phyloP scores from a whole-genome alignment of 2,113 vertebrate species.

The Sphaerodactylus townsendi region DNA sequence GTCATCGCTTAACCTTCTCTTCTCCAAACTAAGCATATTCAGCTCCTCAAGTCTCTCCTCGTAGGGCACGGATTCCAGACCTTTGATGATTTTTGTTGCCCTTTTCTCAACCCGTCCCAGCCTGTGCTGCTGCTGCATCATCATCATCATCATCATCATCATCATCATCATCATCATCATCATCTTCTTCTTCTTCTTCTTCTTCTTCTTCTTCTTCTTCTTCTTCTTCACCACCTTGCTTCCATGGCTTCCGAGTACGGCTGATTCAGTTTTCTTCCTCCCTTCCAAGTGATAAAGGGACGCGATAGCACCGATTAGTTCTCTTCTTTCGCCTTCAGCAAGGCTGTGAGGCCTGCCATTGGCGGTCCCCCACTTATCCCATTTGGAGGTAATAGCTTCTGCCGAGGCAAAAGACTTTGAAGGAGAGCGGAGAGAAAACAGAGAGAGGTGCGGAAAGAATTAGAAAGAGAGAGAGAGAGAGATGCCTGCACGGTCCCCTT shows the following conservation, averaged over 20 bases:
- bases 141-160: no score
- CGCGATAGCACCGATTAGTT: neutral
- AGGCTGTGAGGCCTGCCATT: accelerated
- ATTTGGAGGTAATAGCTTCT: slow-evolving; percentile 18
- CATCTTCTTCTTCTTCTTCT: accelerated
- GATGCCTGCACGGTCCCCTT: neutral
- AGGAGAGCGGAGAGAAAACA: neutral
- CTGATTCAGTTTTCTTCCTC: neutral
- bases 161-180: no score
- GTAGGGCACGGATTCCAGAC: no score
- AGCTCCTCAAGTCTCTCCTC: no score
- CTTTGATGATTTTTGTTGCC: no score
- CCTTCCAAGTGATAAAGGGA: accelerated
- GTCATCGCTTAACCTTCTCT: no score
- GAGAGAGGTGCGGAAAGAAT: neutral
- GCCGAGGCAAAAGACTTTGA: neutral
- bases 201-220: no score
- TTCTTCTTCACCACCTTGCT: no score
- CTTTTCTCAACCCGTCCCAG: no score
- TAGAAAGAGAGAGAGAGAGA: neutral
- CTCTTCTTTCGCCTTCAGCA: neutral
- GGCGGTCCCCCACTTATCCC: neutral
- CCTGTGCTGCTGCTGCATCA: no score
- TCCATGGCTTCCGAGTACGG: neutral
- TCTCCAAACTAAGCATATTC: no score